Evolutionary conservation across 2,888 invertebrate species (phyloP), one percentile per base, ranked within the genome.

Genomic region (Catocala nupta): DNA sequence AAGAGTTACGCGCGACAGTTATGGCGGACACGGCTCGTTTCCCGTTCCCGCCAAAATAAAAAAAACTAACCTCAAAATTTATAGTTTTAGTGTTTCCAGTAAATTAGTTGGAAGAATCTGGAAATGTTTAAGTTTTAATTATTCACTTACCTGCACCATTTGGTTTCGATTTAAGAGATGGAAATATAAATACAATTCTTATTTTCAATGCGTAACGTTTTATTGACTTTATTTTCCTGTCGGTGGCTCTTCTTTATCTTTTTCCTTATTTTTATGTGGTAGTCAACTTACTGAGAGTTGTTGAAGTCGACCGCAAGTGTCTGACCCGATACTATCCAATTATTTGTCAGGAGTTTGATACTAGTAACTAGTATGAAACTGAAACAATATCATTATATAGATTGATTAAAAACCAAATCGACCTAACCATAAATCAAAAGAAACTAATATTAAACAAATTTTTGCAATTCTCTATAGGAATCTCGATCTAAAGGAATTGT

Each of bases 1-100:
- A 94, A 93, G 94, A 94, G 93, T 94, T 94, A 93, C 86, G 89
- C 75, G 86, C 78, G 93, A 93, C 94, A 90, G 90, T 94, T 86
- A 94, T 92, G 88, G 92, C 93, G 89, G 89, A 87, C 92, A 88
- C 81, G 86, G 75, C 86, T 84, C 85, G 85, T 87, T 87, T 89
- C 88, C 88, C 84, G 85, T 90, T 87, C 84, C 89, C 87, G 82
- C 86, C 80, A 81, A 88, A 87, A 86, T 80, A 77, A 83, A 82
- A 81, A 83, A 77, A 80, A 54, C 36, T 60, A 65, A 65, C 63
- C 62, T 67, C 16, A 68, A 75, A 75, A 74, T 81, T 80, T 73
- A 80, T 77, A 70, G 74, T 73, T 77, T 75, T 65, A 74, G 72
- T 76, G 77, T 81, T 85, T 80, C 78, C 72, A 78, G 73, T 76